Evolutionary conservation across 2,888 invertebrate species (phyloP).

Genomic region (Cyaniris semiargus): DNA sequence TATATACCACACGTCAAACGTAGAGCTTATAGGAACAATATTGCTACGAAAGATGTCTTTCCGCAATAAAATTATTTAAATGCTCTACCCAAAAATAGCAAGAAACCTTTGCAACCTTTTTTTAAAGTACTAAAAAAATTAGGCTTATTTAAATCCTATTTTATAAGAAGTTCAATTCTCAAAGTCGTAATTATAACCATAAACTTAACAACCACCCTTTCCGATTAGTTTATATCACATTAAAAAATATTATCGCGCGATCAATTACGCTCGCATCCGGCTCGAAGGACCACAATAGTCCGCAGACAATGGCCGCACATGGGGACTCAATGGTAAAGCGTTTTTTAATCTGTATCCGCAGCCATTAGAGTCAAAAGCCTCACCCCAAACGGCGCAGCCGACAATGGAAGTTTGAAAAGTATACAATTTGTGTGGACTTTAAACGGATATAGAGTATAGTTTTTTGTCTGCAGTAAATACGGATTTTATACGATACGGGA

Average conservation of each 20-base stretch:
- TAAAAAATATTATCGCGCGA: constrained; percentile 28
- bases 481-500: constrained; percentile 1
- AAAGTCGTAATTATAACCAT: neutral
- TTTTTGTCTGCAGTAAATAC: neutral
- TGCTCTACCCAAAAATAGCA: too few relatives aligned
- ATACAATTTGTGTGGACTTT: constrained; percentile 30
- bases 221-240: neutral
- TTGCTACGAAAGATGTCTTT: neutral
- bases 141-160: too few relatives aligned
- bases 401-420: constrained; percentile 44
- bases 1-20: neutral
- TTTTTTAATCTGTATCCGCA: constrained; percentile 43
- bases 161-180: too few relatives aligned
- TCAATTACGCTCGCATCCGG: constrained; percentile 39
- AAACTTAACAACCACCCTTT: constrained; percentile 11
- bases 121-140: too few relatives aligned
- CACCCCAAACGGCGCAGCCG: constrained; percentile 46
- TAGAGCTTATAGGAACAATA: neutral
- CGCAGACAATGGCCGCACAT: constrained; percentile 31
- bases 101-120: too few relatives aligned
- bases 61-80: too few relatives aligned
- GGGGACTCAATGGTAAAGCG: constrained; percentile 38
- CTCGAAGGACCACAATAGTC: constrained; percentile 34
- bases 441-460: constrained; percentile 13
- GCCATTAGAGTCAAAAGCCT: constrained; percentile 50